Evolutionary conservation across 2,888 invertebrate genomes (phyloP), one percentile per base, ranked within the genome.

Genomic region (Brachylomia viminalis): DNA sequence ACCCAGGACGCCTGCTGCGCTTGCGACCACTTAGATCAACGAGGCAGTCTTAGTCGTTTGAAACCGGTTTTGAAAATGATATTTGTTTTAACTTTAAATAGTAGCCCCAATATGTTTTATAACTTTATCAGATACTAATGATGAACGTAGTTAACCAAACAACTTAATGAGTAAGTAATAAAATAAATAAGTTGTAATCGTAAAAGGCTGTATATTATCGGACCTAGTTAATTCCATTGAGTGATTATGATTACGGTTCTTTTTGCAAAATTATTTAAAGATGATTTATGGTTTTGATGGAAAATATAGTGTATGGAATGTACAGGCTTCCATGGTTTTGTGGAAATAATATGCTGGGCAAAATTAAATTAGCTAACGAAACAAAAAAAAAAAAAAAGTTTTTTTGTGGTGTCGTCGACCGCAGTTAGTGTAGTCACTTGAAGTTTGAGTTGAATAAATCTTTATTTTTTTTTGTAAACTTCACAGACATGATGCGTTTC

Each of bases 11-110:
- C 49, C 33, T 15, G 20, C 52, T 56, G 42, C 23, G 89, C 82
- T 90, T 62, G 74, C 30, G 10, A 20, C 11, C 33, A 52, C 38
- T 54, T 13, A 47, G 47, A 68, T n/a, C 13, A n/a, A 23, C 20
- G 2, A 52, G 15, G 2, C 27, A 62, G n/a, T 54, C 52, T 5
- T 6, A 66, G 45, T 20, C 17, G 23, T 23, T 8, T 30, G 66
- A 81, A 64, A 90, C 91, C 88, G 88, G 90, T 91, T 90, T 65
- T 52, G n/a, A 20, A 67, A 78, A 75, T 56, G 10, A 47, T 80
- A 86, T 84, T 87, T 82, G 80, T 84, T 83, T 88, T 76, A 81
- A 73, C 75, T 86, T 77, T 83, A 79, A 84, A 83, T 87, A 85
- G 74, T 70, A 79, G 76, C 64, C 42, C 20, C 72, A 78, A 84